These are phyloP conservation scores for Poecilia latipinna DNA, from an alignment of 2,113 vertebrate species.

Conservation along the genomic window DNA sequence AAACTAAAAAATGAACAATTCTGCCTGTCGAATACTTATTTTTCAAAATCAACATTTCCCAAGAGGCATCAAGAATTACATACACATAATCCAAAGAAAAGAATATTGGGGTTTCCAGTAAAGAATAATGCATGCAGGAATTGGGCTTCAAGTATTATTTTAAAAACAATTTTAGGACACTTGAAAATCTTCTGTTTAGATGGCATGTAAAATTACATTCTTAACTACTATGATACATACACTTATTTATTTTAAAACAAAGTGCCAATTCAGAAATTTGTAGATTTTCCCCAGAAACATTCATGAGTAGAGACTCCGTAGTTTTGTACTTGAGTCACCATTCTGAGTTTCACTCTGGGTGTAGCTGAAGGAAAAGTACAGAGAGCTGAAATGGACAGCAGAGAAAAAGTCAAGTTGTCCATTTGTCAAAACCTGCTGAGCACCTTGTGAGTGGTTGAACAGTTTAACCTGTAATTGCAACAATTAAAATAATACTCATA, in stretches of 20 bases:
- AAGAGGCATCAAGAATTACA: neutral
- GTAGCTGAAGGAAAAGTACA: constrained; percentile 7
- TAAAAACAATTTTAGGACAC: neutral
- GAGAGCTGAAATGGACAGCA: constrained; percentile 28
- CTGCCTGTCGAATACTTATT: neutral
- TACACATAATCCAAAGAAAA: neutral
- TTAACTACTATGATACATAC: neutral
- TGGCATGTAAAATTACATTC: neutral
- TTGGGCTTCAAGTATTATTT: neutral
- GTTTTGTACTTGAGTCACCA: neutral
- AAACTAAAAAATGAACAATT: neutral
- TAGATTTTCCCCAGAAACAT: neutral
- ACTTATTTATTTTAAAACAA: neutral
- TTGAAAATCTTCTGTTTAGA: neutral
- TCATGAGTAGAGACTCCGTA: neutral
- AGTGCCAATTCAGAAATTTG: neutral
- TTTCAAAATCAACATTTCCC: neutral
- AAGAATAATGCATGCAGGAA: neutral
- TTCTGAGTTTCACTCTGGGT: neutral
- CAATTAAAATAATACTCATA: constrained; percentile 84
- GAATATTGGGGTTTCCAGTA: no score
- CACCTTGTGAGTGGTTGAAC: constrained; percentile 75
- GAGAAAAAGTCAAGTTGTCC: constrained; percentile 62
- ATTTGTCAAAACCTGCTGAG: constrained; percentile 67
- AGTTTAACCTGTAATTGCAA: constrained; percentile 84